Evolutionary conservation across 2,888 invertebrate species (phyloP).

Genomic region (Boloria selene): DNA sequence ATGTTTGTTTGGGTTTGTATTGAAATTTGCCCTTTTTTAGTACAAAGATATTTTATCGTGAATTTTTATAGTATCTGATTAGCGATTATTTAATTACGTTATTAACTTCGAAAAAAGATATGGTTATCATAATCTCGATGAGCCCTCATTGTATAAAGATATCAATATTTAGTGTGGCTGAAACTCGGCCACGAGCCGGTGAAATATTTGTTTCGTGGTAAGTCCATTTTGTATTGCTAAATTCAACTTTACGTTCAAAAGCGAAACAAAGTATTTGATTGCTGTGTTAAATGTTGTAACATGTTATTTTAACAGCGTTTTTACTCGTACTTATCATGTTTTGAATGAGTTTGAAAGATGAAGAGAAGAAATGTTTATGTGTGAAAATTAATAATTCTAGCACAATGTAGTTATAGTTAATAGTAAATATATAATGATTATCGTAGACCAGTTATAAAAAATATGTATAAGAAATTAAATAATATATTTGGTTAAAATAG

Average conservation of each 20-base stretch:
- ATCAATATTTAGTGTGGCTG: slow-evolving; percentile 57
- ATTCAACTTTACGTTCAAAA: slow-evolving; percentile 1
- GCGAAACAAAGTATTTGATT: background rate
- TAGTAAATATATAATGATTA: no score
- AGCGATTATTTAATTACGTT: slow-evolving; percentile 43
- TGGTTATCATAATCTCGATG: slow-evolving; percentile 53
- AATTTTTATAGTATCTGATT: slow-evolving; percentile 38
- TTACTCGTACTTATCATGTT: no score
- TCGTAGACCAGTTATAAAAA: no score
- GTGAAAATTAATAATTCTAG: no score
- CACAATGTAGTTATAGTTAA: no score
- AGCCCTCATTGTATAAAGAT: slow-evolving; percentile 34
- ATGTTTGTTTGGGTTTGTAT: no score
- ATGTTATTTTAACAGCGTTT: no score
- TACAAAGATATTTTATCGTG: slow-evolving; percentile 29
- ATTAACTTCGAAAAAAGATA: slow-evolving; percentile 45
- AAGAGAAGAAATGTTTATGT: no score
- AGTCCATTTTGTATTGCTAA: slow-evolving; percentile 41
- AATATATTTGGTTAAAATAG: no score
- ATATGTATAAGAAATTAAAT: no score
- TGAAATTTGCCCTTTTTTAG: slow-evolving; percentile 5
- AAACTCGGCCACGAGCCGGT: slow-evolving; percentile 59
- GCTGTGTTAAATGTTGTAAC: no score
- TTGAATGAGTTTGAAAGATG: no score
- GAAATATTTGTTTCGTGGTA: slow-evolving; percentile 47